Evolutionary conservation across 1,140 invertebrate species (phyloP).

Genomic region (Sminthurinus signatus): DNA sequence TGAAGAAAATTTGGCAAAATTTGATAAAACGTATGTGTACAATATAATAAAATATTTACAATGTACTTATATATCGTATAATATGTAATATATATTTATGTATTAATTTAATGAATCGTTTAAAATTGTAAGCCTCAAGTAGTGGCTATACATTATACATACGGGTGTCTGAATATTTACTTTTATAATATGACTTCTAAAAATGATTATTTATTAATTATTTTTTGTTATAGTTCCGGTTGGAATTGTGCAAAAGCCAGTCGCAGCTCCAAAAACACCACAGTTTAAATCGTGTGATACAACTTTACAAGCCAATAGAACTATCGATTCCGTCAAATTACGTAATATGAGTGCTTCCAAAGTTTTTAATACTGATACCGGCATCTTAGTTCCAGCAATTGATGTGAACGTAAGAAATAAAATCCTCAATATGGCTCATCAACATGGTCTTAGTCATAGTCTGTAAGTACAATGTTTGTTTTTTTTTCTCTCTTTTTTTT

Average conservation of each 20-base stretch:
- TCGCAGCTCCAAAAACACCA: conserved; percentile 11
- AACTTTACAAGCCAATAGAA: conserved; percentile 19
- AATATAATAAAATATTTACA: no score
- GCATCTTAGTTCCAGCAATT: conserved; percentile 24
- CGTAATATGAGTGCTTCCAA: conserved; percentile 4
- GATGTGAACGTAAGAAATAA: conserved; percentile 14
- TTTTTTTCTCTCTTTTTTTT: conserved; percentile 4
- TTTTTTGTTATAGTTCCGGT: no score
- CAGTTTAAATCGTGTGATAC: conserved; percentile 26
- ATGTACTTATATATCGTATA: no score
- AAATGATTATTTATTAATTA: no score
- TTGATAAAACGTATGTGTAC: conserved; percentile 32
- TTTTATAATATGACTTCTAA: no score
- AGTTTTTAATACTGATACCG: conserved; percentile 27
- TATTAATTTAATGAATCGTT: no score
- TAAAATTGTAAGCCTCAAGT: no score
- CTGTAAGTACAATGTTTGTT: conserved; percentile 14
- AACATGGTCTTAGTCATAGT: conserved; percentile 18
- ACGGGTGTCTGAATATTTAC: no score
- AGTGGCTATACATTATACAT: no score
- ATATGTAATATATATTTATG: no score
- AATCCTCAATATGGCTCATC: conserved; percentile 29
- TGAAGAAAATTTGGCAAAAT: conserved; percentile 30
- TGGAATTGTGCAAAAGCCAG: not conserved
- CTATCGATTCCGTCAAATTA: conserved; percentile 23